Conservation (phyloP, 2,797 vertebrate species). For the Chromis chromis region DNA sequence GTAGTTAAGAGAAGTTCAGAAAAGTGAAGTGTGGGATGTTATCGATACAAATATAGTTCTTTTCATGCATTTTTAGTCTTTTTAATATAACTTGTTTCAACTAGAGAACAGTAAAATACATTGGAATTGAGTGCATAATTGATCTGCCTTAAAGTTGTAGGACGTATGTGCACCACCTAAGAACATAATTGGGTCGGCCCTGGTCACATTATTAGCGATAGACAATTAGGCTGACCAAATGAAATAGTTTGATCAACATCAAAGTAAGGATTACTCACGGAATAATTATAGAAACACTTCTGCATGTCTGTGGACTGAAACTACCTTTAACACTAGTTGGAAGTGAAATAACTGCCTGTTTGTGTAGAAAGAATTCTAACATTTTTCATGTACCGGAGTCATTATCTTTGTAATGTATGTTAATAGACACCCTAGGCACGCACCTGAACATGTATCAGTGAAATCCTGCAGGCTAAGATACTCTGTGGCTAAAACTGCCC, state of each 20-base stretch:
- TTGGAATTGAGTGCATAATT: background rate
- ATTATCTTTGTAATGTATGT: background rate
- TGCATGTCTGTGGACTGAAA: too few species aligned
- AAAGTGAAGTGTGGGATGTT: too few species aligned
- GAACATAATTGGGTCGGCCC: background rate
- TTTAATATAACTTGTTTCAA: too few species aligned
- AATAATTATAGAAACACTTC: too few species aligned
- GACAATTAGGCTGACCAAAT: background rate
- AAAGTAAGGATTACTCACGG: background rate
- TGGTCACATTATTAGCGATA: background rate
- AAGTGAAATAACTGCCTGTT: too few species aligned
- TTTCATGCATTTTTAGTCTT: too few species aligned
- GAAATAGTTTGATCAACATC: background rate
- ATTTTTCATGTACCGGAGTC: background rate
- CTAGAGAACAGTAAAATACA: background rate
- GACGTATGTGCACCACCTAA: background rate
- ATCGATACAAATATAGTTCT: too few species aligned
- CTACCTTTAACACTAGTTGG: too few species aligned
- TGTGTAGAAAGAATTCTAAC: background rate
- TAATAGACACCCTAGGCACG: background rate
- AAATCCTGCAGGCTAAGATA: constrained; percentile 13
- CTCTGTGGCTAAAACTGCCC: constrained; percentile 5
- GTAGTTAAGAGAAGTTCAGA: too few species aligned
- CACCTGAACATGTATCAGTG: constrained; percentile 19
- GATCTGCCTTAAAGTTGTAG: background rate